Evolutionary conservation across 2,888 invertebrate genomes (phyloP), one percentile per base, ranked within the genome.

Genomic region (Noctua comes): DNA sequence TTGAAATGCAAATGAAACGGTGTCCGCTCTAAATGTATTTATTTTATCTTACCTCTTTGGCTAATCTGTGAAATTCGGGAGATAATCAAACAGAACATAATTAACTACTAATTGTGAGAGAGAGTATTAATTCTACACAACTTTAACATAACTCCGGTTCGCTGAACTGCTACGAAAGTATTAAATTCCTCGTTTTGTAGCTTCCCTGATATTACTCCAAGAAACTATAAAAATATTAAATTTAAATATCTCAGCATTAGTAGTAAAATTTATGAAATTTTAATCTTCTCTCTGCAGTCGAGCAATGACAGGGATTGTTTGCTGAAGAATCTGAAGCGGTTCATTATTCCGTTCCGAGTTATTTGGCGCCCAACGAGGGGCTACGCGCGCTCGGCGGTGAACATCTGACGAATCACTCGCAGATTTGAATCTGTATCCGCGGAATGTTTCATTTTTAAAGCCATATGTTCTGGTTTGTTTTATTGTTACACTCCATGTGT

Each of bases 1-100:
- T 96, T 96, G 96, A 96, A 96, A 96, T 96, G 96, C 95, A 96
- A 96, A 96, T 96, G 94, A 95, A 96, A 96, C 92, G 93, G 94
- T 96, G 96, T 96, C 95, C 95, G 91, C 93, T 94, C 93, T 90
- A 90, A 96, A 94, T 93, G 93, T 95, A 95, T 95, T 95, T 95
- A 94, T 95, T 95, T 92, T 94, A 94, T 94, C 91, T 92, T 86
- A 93, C 93, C 93, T 93, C 93, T 90, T 93, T 90, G 91, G 93
- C 91, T 95, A 95, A 95, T 95, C 93, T 93, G 84, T 84, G 80
- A 91, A 92, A 94, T 94, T 92, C 93, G 88, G 86, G 83, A 89
- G 89, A 90, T 90, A 89, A 86, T 88, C 86, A 90, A 90, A 85
- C 79, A 84, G 36, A 54, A 46, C 13, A 54, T 77, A 43, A 76